These are phyloP conservation scores for Archilochus colubris DNA, from an alignment of 2,113 vertebrate species.

Conservation along the genomic window DNA sequence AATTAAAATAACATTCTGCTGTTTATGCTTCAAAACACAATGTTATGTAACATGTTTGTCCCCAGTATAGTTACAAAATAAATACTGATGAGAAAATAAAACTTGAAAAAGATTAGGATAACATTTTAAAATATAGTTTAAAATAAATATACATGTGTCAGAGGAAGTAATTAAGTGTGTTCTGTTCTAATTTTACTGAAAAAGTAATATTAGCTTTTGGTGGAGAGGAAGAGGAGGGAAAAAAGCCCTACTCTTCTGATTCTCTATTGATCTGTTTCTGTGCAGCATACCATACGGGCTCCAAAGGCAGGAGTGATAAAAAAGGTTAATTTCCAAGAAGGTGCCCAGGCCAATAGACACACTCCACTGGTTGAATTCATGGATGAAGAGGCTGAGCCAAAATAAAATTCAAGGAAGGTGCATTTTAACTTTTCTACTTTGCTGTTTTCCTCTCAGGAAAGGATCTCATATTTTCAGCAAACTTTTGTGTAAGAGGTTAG, in stretches of 20 bases:
- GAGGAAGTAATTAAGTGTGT: background rate
- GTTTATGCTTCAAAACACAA: background rate
- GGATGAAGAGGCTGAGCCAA: conserved; percentile 74
- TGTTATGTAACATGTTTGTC: background rate
- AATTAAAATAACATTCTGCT: background rate
- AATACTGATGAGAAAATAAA: background rate
- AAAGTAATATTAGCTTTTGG: background rate
- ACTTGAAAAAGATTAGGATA: background rate
- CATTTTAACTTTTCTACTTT: conserved; percentile 1
- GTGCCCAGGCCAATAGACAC: conserved; percentile 89
- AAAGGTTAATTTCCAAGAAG: conserved; percentile 90
- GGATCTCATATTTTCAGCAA: background rate
- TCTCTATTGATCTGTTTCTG: conserved; percentile 19
- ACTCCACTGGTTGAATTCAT: conserved; percentile 84
- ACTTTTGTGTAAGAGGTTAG: background rate
- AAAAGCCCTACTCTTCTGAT: background rate
- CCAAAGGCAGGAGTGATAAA: conserved; percentile 89
- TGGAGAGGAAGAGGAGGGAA: background rate
- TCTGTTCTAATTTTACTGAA: background rate
- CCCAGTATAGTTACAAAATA: background rate
- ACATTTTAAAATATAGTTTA: background rate
- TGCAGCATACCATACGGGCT: conserved; percentile 91
- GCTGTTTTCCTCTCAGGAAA: background rate
- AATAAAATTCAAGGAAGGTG: conserved; percentile 46
- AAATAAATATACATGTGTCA: background rate